Conservation (phyloP, 2,113 vertebrate genomes). For the Pantherophis guttatus region DNA sequence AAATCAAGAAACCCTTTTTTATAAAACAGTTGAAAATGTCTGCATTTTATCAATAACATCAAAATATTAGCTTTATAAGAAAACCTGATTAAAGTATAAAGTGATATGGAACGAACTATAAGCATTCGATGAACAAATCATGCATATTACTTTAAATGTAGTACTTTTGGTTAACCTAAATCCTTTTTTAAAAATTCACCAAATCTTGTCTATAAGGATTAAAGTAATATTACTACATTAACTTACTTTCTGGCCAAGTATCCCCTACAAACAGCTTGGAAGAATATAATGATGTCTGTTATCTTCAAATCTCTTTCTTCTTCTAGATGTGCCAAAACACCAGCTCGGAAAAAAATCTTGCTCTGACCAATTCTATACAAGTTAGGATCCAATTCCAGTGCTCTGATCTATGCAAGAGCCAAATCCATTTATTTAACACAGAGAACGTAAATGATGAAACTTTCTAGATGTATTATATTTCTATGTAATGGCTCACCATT, state of each 20-base stretch:
- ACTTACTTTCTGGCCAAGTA: constrained; percentile 95
- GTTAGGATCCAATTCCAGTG: constrained; percentile 93
- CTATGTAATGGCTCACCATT: constrained; percentile 77
- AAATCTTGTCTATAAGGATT: neutral
- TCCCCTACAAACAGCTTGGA: constrained; percentile 94
- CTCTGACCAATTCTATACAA: constrained; percentile 97
- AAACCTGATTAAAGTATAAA: neutral
- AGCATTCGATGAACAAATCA: neutral
- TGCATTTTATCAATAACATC: neutral
- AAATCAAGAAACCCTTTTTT: neutral
- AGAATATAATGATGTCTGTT: constrained; percentile 97
- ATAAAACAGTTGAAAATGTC: neutral
- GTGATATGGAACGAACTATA: neutral
- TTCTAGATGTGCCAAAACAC: constrained; percentile 94
- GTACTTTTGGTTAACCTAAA: neutral
- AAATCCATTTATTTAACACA: neutral
- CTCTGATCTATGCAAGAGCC: constrained; percentile 79
- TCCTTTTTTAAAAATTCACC: neutral
- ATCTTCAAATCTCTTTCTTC: constrained; percentile 97
- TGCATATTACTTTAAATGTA: neutral
- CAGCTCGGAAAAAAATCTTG: constrained; percentile 98
- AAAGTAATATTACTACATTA: neutral
- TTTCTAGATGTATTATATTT: neutral
- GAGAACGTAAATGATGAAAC: neutral
- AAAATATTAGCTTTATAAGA: neutral